These are phyloP conservation scores for Ectropis crepuscularia DNA, from an alignment of 2,888 invertebrate genomes.

Conservation along the genomic window DNA sequence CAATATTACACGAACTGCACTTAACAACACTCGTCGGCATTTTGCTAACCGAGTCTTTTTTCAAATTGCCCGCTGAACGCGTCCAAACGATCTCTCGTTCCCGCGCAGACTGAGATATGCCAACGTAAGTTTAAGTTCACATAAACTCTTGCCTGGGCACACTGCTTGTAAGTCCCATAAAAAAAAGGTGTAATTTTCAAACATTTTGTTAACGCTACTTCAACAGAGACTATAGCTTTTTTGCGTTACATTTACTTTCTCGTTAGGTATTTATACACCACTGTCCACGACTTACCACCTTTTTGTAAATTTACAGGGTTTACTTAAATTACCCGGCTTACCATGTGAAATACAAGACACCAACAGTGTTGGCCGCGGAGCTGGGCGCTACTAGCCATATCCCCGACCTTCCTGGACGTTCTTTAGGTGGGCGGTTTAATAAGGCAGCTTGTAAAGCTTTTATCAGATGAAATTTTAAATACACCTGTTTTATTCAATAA, in stretches of 20 bases:
- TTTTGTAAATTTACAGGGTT: constrained; percentile 59
- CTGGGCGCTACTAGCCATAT: constrained; percentile 65
- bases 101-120: no score
- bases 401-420: constrained; percentile 79
- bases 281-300: background rate
- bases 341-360: constrained; percentile 82
- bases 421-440: constrained; percentile 78
- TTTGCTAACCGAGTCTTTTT: no score
- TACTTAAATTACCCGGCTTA: constrained; percentile 81
- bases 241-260: no score
- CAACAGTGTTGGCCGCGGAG: constrained; percentile 74
- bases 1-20: no score
- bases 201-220: no score
- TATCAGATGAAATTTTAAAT: constrained; percentile 49
- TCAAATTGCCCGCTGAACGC: no score
- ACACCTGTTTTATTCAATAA: background rate
- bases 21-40: no score
- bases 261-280: no score
- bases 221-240: no score
- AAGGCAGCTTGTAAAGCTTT: constrained; percentile 76
- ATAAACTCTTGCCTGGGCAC: background rate
- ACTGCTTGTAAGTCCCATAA: no score
- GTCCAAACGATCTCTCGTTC: no score
- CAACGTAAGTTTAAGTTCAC: constrained; percentile 52
- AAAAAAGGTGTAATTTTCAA: no score